Conservation (phyloP, 2,113 vertebrate genomes). For the Phrynosoma blainvillii region DNA sequence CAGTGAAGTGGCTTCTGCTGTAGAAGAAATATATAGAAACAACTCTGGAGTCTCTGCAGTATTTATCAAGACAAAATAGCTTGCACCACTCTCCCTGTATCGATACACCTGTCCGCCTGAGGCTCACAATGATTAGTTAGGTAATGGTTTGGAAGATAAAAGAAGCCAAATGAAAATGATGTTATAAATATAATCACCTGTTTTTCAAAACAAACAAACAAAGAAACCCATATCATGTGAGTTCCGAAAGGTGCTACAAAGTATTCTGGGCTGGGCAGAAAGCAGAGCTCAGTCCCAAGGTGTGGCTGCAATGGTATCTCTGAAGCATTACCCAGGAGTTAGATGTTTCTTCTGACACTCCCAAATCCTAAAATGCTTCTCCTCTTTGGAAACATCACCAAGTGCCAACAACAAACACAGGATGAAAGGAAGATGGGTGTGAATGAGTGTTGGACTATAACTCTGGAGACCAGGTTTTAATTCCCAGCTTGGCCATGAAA, state of each 20-base stretch:
- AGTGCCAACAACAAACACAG: background rate
- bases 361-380: background rate
- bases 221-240: background rate
- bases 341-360: background rate
- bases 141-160: background rate
- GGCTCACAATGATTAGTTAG: background rate
- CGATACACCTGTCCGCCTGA: background rate
- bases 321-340: background rate
- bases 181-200: background rate
- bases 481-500: no score
- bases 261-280: background rate
- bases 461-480: no score
- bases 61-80: background rate
- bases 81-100: background rate
- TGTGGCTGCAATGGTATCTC: background rate
- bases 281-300: background rate
- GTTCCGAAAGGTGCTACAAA: background rate
- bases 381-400: background rate
- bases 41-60: background rate
- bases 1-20: background rate
- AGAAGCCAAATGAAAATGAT: background rate
- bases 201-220: background rate
- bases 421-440: background rate
- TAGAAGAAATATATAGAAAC: background rate
- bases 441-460: background rate